Evolutionary conservation across 2,113 vertebrate species (phyloP).

Genomic region (Himantopus leucocephalus): DNA sequence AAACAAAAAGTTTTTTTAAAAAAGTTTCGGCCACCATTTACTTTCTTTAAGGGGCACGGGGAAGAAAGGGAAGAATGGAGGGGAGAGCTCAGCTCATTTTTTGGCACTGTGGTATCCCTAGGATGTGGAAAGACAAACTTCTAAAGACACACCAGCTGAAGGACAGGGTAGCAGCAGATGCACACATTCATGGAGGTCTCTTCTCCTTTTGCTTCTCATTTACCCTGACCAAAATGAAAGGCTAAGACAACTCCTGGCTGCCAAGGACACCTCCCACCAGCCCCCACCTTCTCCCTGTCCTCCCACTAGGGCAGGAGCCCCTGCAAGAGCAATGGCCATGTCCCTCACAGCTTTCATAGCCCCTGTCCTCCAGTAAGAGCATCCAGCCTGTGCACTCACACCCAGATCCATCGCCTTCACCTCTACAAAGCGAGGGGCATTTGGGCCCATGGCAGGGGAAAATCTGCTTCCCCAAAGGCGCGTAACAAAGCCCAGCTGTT

Average conservation of each 20-base stretch:
- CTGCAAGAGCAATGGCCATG: accelerated
- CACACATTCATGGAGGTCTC: accelerated
- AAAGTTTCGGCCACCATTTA: neutral
- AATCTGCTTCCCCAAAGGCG: neutral
- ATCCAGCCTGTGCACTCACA: neutral
- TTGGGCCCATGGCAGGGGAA: accelerated
- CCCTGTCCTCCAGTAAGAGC: neutral
- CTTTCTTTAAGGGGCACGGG: neutral
- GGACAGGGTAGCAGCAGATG: neutral
- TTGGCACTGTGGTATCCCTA: neutral
- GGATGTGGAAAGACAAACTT: neutral
- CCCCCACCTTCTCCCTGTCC: neutral
- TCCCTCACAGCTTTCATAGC: neutral
- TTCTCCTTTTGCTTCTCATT: neutral
- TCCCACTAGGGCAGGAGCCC: neutral
- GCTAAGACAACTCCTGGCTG: neutral
- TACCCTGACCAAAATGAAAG: neutral
- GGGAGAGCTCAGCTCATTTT: neutral
- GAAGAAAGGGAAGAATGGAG: neutral
- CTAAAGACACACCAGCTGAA: neutral
- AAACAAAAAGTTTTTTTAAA: neutral
- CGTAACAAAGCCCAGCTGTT: neutral
- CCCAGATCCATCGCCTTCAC: accelerated
- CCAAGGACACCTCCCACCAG: neutral
- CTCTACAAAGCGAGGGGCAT: neutral